phyloP scores from a whole-genome alignment of 1,140 invertebrate genomes.

The Drosophila ercepeae region DNA sequence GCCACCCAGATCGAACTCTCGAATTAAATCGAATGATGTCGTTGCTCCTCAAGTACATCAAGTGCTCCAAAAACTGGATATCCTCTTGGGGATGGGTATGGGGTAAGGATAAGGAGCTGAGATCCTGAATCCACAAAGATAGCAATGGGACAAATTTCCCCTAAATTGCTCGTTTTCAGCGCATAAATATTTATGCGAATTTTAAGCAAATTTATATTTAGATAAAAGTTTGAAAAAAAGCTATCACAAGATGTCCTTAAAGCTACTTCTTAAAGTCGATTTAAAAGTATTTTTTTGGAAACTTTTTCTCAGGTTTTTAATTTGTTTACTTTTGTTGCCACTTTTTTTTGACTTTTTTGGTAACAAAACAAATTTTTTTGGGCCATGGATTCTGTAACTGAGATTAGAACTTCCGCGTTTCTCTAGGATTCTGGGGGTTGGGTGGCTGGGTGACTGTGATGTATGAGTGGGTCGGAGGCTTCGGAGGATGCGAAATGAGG shows the following conservation, averaged over 20 bases:
- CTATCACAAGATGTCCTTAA: too few relatives aligned
- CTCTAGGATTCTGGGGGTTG: not conserved
- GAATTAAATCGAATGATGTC: conserved; percentile 46
- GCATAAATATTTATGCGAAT: not conserved
- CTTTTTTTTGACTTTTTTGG: conserved; percentile 6
- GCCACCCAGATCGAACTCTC: conserved; percentile 24
- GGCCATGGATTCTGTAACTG: conserved; percentile 47
- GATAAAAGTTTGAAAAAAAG: not conserved
- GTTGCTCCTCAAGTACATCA: conserved; percentile 13
- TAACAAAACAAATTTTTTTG: conserved; percentile 30
- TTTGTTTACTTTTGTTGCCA: conserved; percentile 10
- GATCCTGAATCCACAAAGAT: conserved; percentile 4
- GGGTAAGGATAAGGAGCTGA: not conserved
- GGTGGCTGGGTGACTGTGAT: not conserved
- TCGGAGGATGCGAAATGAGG: conserved; percentile 27
- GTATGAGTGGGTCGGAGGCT: conserved; percentile 6
- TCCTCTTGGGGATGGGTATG: not conserved
- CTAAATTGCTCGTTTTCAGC: conserved; percentile 1
- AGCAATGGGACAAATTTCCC: not conserved
- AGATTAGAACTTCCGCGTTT: conserved; percentile 33
- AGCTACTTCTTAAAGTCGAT: not conserved
- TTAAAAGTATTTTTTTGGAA: not conserved
- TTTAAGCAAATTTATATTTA: not conserved
- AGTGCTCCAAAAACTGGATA: conserved; percentile 8
- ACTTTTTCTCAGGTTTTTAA: not conserved